Conservation (phyloP, 1,140 invertebrate genomes). For the Anastatus disparis region DNA sequence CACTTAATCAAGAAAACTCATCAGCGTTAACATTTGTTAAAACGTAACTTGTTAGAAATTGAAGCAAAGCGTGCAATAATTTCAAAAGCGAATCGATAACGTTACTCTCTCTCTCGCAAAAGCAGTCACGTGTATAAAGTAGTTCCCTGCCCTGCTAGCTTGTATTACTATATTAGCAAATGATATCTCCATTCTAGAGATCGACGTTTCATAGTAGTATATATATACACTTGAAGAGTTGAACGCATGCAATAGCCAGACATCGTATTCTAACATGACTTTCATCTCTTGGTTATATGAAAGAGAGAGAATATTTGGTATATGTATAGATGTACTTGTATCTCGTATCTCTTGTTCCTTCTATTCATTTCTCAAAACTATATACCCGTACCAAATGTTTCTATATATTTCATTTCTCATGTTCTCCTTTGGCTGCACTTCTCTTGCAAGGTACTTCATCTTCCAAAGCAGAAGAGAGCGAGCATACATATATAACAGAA, state of each 20-base stretch:
- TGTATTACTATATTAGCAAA: slow-evolving; percentile 14
- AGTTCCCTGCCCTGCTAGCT: too few relatives aligned
- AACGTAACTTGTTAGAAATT: too few relatives aligned
- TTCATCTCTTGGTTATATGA: too few relatives aligned
- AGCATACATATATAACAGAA: too few relatives aligned
- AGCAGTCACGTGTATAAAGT: too few relatives aligned
- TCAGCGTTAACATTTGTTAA: too few relatives aligned
- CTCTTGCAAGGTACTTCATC: slow-evolving; percentile 35
- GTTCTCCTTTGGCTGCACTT: slow-evolving; percentile 39
- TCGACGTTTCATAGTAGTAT: slow-evolving; percentile 31
- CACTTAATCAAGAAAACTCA: too few relatives aligned
- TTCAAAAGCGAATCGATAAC: slow-evolving; percentile 17
- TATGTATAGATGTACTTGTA: slow-evolving; percentile 12
- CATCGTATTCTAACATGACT: slow-evolving; percentile 29
- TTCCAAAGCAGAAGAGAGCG: too few relatives aligned
- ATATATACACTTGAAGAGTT: too few relatives aligned
- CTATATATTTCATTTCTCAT: slow-evolving; percentile 27
- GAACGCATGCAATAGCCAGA: slow-evolving; percentile 2
- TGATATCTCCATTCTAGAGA: slow-evolving; percentile 34
- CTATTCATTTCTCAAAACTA: slow-evolving; percentile 22
- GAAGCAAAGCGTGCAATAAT: too few relatives aligned
- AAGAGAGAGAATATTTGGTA: slow-evolving; percentile 20
- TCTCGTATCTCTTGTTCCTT: slow-evolving; percentile 14
- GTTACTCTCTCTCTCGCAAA: too few relatives aligned
- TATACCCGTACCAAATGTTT: too few relatives aligned